These are phyloP conservation scores for Coregonus ussuriensis DNA, from an alignment of 2,797 vertebrate species.

Conservation along the genomic window DNA sequence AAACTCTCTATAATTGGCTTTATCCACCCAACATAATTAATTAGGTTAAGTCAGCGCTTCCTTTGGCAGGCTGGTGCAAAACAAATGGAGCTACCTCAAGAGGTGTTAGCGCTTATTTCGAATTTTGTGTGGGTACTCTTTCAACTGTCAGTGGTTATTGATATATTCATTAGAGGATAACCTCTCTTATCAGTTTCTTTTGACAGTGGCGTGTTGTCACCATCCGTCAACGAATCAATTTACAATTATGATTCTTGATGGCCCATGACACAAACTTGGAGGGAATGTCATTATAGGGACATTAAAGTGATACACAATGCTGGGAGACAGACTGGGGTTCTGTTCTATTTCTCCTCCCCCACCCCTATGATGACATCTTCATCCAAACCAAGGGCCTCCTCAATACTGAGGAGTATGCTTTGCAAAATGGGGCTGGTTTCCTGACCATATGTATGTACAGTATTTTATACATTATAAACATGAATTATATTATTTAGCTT, in stretches of 20 bases:
- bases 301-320: slow-evolving; percentile 84
- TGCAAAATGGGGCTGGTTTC: not conserved
- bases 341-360: slow-evolving; percentile 29
- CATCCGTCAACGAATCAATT: slow-evolving; percentile 86
- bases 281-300: slow-evolving; percentile 84
- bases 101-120: slow-evolving; percentile 79
- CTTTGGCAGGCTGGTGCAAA: slow-evolving; percentile 60
- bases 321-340: slow-evolving; percentile 65
- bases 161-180: slow-evolving; percentile 85
- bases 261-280: slow-evolving; percentile 84
- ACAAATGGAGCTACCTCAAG: slow-evolving; percentile 73
- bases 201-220: slow-evolving; percentile 82
- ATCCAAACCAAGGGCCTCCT: slow-evolving; percentile 52
- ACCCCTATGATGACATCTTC: slow-evolving; percentile 47
- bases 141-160: slow-evolving; percentile 86
- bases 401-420: not conserved
- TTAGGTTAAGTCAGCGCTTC: slow-evolving; percentile 43
- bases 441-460: not conserved
- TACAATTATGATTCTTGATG: slow-evolving; percentile 89
- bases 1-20: slow-evolving; percentile 2
- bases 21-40: slow-evolving; percentile 36
- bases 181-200: slow-evolving; percentile 74
- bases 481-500: not conserved
- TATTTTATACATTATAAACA: not conserved
- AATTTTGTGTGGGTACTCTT: slow-evolving; percentile 75